Evolutionary conservation across 2,113 vertebrate genomes (phyloP).

Genomic region (Steatornis caripensis): DNA sequence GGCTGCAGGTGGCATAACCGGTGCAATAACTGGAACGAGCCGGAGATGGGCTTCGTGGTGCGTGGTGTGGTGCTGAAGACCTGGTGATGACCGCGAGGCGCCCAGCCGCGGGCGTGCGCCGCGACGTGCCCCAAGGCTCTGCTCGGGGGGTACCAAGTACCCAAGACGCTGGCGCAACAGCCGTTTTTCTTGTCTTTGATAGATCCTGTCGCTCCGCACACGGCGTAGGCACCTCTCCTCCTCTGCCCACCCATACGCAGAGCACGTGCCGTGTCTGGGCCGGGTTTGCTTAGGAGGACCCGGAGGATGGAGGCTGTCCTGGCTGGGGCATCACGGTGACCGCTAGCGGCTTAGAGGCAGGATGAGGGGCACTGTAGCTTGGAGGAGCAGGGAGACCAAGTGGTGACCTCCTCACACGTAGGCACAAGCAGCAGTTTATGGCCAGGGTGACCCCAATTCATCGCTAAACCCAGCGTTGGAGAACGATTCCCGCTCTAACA

Average conservation of each 20-base stretch:
- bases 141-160: background rate
- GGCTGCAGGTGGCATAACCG: background rate
- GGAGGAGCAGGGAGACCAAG: background rate
- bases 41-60: background rate
- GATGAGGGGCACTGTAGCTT: background rate
- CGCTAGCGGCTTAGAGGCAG: background rate
- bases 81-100: fast-evolving
- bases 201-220: background rate
- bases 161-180: background rate
- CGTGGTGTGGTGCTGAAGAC: background rate
- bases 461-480: fast-evolving
- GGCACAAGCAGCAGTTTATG: background rate
- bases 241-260: background rate
- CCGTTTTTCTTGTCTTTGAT: background rate
- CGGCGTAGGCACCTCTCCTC: background rate
- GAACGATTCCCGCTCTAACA: background rate
- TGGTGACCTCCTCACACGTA: background rate
- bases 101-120: fast-evolving
- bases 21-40: too few relatives aligned
- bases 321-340: too few relatives aligned
- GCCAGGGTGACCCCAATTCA: background rate
- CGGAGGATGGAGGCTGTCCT: background rate
- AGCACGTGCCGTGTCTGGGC: too few relatives aligned
- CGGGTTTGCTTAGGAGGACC: background rate
- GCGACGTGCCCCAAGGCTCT: background rate